Base-by-base conservation (phyloP, 2,797 vertebrate genomes). In the Mormyrus proboscirostris region DNA sequence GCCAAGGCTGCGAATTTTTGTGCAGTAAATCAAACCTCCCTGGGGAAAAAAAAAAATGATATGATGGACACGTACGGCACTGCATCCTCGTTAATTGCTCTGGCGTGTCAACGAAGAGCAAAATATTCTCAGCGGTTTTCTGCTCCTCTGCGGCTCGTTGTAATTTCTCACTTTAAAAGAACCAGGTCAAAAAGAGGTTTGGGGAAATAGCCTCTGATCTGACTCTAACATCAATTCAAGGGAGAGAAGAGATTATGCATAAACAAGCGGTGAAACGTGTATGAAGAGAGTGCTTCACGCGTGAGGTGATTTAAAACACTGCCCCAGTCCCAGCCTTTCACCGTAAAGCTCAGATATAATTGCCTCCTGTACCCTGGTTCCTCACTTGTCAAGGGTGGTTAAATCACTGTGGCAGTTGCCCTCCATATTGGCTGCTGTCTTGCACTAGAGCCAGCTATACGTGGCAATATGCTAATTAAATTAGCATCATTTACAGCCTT, bases 401-500 rank as follows among this genome's bases (percentile, higher is more conserved):
- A 86, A 86, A 86, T 86, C 51, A 86, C 3, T 7, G 29, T 7
- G 29, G 22, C 85, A 8, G 12, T 16, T 38, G 25, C 50, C 3
- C 16, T 55, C 49, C 29, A 55, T 25, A 57, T 57, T 29, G 9
- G 9, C 50, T 29, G 12, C n/a, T 38, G 25, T 47, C 51, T 33
- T 14, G 38, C 41, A 47, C 44, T 50, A 84, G 19, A 84, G 82
- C 82, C 25, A 86, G 50, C 85, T 86, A 38, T 55, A 59, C 14
- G 19, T 55, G 85, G 51, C 51, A 25, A 57, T 38, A 55, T 57
- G 50, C 85, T 86, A 55, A 86, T 55, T 86, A 86, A 86, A 86
- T 86, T 38, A 38, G 85, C 51, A 55, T 86, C 85, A 86, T 57
- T 86, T 41, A 86, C 50, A 19, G 50, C 25, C 85, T 86, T n/a